Base-by-base conservation (phyloP, 2,797 vertebrate species). In the Coregonus sp. region DNA sequence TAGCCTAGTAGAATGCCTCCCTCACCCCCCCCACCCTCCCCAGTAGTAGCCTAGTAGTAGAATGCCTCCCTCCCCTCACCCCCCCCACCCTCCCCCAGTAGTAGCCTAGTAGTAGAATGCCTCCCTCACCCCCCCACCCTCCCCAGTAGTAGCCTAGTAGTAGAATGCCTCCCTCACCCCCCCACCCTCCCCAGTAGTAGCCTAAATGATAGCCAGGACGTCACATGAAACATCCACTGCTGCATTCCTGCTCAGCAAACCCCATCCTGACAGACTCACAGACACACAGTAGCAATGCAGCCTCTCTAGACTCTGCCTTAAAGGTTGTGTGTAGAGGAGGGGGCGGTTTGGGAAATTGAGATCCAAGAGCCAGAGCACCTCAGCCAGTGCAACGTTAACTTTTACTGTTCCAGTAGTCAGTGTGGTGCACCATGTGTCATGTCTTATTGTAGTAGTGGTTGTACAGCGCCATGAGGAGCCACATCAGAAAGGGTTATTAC, bases 281-380 rank as follows among this genome's bases (percentile, higher is more conserved):
- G 56, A 74, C 12, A 74, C 56, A 54, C 15, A 40, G n/a, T 15
- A 29, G 33, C 31, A 52, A 15, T 35, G 29, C 37, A 50, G 33
- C n/a, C 51, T 18, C 67, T 35, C 9, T 63, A 75, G 74, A 40
- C 72, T 75, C 40, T 75, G 71, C 73, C 52, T 31, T 6, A 63
- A 68, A 56, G 35, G 52, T 29, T 52, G 35, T 31, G 29, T 33
- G 59, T 20, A 16, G n/a, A 15, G 16, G 54, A 5, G 16, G 20
- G 7, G 31, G 66, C 59, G 68, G 20, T 51, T 66, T 80, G 70
- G 40, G 73, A 66, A 76, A 52, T 65, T 72, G 35, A 78, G 74
- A 78, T 80, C 81, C 80, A 86, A 79, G 74, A 40, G 31, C 56
- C 69, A 37, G 33, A 11, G 31, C 40, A 50, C n/a, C 70, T 11